These are phyloP conservation scores for Chirona hameri DNA, from an alignment of 2,888 invertebrate genomes.

Conservation along the genomic window DNA sequence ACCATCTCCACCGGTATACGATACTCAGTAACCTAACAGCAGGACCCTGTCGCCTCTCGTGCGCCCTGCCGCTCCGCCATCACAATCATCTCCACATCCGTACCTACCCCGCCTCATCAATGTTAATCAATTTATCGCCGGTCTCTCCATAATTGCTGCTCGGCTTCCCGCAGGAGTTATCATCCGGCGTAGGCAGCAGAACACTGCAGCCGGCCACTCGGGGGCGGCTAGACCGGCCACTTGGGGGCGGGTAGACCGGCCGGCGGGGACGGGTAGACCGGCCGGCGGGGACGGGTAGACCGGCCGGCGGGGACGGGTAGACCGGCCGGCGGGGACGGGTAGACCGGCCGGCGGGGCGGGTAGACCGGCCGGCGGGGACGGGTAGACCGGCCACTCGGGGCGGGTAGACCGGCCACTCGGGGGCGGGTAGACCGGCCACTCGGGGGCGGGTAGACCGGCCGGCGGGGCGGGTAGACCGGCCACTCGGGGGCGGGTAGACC, in stretches of 20 bases:
- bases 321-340: not conserved
- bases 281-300: not conserved
- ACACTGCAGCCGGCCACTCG: not conserved
- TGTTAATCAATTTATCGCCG: not conserved
- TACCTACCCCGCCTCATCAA: not conserved
- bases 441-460: too few species aligned
- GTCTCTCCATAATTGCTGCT: not conserved
- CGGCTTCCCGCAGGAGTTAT: not conserved
- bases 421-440: too few species aligned
- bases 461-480: not conserved
- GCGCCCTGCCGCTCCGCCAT: too few species aligned
- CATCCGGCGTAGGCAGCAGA: not conserved
- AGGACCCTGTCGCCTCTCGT: too few species aligned
- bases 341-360: not conserved
- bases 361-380: too few species aligned
- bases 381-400: too few species aligned
- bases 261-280: not conserved
- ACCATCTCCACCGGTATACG: too few species aligned
- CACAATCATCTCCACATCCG: too few species aligned
- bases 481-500: not conserved
- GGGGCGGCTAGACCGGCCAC: not conserved
- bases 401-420: not conserved
- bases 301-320: too few species aligned
- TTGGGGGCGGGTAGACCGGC: too few species aligned
- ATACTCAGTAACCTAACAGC: too few species aligned